Conservation (phyloP, 2,113 vertebrate species). For the Eurypyga helias region DNA sequence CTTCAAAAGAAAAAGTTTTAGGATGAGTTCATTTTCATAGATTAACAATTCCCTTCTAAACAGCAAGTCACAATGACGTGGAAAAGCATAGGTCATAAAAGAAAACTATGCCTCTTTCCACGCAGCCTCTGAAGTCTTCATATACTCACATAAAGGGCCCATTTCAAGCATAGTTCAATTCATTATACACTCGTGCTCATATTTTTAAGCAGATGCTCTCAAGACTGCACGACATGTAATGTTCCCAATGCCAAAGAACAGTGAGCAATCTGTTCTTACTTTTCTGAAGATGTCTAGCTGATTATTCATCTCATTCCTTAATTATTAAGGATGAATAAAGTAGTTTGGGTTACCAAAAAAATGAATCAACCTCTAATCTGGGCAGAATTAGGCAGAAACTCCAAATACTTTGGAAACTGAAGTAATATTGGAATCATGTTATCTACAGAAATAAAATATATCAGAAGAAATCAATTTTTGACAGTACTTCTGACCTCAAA, state of each 20-base stretch:
- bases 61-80: background rate
- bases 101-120: background rate
- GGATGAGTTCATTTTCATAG: background rate
- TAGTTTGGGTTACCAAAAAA: background rate
- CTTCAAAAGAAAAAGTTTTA: background rate
- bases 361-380: background rate
- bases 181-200: background rate
- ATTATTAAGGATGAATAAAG: background rate
- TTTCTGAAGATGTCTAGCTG: slow-evolving; percentile 11
- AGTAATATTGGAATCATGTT: background rate
- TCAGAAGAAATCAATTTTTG: background rate
- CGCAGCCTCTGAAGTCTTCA: background rate
- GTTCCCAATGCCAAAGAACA: slow-evolving; percentile 34
- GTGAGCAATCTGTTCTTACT: slow-evolving; percentile 37
- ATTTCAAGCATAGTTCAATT: slow-evolving; percentile 7
- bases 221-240: background rate
- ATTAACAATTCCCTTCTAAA: background rate
- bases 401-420: background rate
- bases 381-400: background rate
- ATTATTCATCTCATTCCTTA: slow-evolving; percentile 36
- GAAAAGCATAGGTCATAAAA: background rate
- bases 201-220: slow-evolving; percentile 43
- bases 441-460: background rate
- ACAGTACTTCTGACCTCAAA: background rate
- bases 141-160: background rate